Evolutionary conservation across 1,140 invertebrate species (phyloP), one percentile per base, ranked within the genome.

Genomic region (Lysiphlebus fabarum): DNA sequence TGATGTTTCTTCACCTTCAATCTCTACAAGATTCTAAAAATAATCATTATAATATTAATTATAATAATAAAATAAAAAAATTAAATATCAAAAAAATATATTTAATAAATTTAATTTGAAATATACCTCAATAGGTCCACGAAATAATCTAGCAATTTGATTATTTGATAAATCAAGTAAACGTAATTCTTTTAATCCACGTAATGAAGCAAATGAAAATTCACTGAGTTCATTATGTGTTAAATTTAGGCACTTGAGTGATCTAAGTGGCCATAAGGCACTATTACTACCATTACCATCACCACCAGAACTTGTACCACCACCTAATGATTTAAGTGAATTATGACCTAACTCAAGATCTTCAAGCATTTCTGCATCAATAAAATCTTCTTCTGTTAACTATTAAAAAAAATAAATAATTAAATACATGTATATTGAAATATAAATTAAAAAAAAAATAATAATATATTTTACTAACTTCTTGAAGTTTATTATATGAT

Each of bases 91-190:
- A 44, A 14, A 54, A 47, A 48, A 38, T 38, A 33, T 42, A 34
- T 17, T 55, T 38, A 61, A 57, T 37, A n/a, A n/a, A n/a, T n/a
- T n/a, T 43, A 33, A 12, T 10, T 43, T 12, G 7, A 11, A 34
- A 41, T 74, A 76, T 78, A 89, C 87, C 79, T 88, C 86, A 43
- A 85, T 85, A 26, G 85, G 83, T 36, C 74, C 71, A 42, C 87
- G 86, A 34, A 81, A 81, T 1, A 92, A 72, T 17, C 78, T 81
- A 33, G 75, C 79, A 40, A 92, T 91, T 71, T 82, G 84, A 70
- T 92, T 92, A 71, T 85, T 82, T 1, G 89, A 91, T 7, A 91
- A 74, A 75, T 91, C 89, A 7, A 91, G 82, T 5, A 85, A 72
- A 45, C 82, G 82, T 0, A 92, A 69, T 53, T 82, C 82, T 12